Conservation (phyloP, 2,113 vertebrate genomes). For the Scartelaos histophorus region DNA sequence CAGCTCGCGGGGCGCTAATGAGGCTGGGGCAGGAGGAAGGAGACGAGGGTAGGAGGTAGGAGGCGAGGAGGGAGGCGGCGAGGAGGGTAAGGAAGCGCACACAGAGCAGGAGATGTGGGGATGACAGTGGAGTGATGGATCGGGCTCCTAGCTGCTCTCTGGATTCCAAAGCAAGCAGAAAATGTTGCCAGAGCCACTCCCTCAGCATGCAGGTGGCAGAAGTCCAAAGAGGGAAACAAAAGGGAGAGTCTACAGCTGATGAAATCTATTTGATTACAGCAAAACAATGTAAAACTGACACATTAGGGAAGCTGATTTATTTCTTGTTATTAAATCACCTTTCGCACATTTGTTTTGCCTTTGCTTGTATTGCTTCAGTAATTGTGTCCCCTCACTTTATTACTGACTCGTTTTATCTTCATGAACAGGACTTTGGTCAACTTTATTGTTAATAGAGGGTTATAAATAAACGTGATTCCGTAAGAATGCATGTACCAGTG, state of each 20-base stretch:
- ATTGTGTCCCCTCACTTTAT: too few species aligned
- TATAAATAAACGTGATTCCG: too few species aligned
- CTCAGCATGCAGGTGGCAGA: constrained; percentile 60
- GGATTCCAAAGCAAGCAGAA: constrained; percentile 78
- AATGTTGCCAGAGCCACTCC: constrained; percentile 69
- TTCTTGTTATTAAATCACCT: too few species aligned
- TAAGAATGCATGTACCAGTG: constrained; percentile 10
- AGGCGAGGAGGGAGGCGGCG: constrained; percentile 18
- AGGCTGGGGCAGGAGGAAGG: constrained; percentile 51
- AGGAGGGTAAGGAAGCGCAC: constrained; percentile 23
- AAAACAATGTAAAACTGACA: constrained; percentile 28
- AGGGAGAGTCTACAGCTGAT: constrained; percentile 6
- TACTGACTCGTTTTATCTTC: too few species aligned
- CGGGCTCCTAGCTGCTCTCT: constrained; percentile 66
- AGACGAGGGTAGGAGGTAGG: not conserved
- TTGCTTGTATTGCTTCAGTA: too few species aligned
- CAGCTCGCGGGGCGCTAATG: constrained; percentile 76
- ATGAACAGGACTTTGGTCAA: too few species aligned
- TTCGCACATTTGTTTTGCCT: too few species aligned
- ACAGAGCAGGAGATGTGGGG: constrained; percentile 35
- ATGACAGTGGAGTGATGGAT: constrained; percentile 79
- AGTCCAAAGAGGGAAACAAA: constrained; percentile 47
- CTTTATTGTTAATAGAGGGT: too few species aligned
- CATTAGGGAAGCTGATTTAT: too few species aligned
- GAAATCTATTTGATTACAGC: constrained; percentile 18